These are phyloP conservation scores for Pangasianodon gigas DNA, from an alignment of 2,113 vertebrate genomes.

Conservation along the genomic window DNA sequence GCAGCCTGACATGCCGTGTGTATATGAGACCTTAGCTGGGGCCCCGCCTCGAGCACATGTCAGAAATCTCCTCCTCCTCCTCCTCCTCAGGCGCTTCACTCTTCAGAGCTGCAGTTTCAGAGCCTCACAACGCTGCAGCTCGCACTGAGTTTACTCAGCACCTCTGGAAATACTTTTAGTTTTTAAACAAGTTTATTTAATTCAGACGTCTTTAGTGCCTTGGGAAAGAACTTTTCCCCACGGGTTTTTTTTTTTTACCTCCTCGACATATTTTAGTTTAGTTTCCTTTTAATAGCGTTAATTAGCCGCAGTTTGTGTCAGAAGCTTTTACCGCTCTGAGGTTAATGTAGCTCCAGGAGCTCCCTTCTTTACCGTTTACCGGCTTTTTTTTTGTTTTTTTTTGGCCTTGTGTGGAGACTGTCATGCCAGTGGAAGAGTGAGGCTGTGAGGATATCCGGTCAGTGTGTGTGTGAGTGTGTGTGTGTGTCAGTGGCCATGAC, in stretches of 20 bases:
- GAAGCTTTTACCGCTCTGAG: not conserved
- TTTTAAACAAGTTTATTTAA: not conserved
- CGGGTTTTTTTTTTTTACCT: not conserved
- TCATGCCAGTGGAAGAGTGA: constrained; percentile 17
- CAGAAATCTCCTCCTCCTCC: constrained; percentile 53
- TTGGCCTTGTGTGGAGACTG: constrained; percentile 21
- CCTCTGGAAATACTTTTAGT: not conserved
- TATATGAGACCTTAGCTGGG: constrained; percentile 21
- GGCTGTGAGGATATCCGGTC: constrained; percentile 41
- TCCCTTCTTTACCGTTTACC: not conserved
- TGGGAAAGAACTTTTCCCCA: not conserved
- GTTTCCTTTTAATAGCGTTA: not conserved
- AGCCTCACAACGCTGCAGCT: not conserved
- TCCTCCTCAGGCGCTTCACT: not conserved
- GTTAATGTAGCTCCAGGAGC: not conserved
- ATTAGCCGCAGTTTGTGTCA: not conserved
- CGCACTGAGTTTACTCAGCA: too few species aligned
- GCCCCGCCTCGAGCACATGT: constrained; percentile 61
- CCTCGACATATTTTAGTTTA: not conserved
- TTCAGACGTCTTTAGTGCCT: not conserved
- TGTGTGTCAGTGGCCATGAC: constrained; percentile 70
- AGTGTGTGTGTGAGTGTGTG: not conserved
- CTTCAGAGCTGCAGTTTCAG: not conserved
- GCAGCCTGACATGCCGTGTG: not conserved
- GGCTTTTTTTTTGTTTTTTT: not conserved